Conservation (phyloP, 2,113 vertebrate genomes). For the Macrotis lagotis region DNA sequence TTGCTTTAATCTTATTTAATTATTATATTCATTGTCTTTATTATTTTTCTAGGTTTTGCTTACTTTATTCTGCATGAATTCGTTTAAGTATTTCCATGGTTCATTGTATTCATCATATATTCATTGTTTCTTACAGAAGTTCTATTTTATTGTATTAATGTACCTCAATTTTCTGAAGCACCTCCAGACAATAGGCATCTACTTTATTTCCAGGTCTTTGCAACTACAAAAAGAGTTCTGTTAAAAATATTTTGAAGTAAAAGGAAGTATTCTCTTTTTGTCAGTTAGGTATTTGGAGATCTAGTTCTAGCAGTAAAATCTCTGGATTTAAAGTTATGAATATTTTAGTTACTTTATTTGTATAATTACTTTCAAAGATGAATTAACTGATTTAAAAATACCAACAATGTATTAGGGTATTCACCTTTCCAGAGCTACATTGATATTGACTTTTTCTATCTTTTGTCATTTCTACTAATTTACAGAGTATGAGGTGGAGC, state of each 20-base stretch:
- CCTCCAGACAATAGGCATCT: not conserved
- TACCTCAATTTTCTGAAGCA: not conserved
- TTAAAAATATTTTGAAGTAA: not conserved
- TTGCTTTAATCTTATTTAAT: not conserved
- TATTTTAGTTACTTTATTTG: not conserved
- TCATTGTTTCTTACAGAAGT: not conserved
- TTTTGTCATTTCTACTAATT: not conserved
- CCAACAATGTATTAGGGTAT: not conserved
- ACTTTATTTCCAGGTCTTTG: not conserved
- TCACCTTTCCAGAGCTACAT: not conserved
- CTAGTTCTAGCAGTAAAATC: not conserved
- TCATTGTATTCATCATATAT: not conserved
- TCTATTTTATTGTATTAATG: not conserved
- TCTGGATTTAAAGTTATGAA: not conserved
- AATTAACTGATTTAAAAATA: not conserved
- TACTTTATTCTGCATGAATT: not conserved
- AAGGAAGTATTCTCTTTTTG: not conserved
- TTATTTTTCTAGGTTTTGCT: not conserved
- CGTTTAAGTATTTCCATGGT: not conserved
- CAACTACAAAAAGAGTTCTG: not conserved
- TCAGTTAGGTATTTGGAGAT: not conserved
- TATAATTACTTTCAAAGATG: not conserved
- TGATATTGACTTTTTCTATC: not conserved
- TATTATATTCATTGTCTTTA: not conserved
- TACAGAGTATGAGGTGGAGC: not conserved